phyloP scores from a whole-genome alignment of 2,888 invertebrate genomes.

The Limnephilus rhombicus region DNA sequence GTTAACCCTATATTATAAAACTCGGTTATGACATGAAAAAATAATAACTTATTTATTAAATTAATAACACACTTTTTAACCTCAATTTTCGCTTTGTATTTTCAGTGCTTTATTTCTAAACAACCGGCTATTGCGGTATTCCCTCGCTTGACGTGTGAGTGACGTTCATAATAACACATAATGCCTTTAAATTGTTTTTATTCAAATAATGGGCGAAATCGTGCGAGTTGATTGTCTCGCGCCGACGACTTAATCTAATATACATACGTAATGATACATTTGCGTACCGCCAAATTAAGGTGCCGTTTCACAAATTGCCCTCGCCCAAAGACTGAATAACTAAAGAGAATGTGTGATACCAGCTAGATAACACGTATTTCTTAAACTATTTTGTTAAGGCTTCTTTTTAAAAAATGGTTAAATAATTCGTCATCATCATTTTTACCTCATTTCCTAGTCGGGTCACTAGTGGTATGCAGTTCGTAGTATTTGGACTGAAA shows the following conservation, averaged over 20 bases:
- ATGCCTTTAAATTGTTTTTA: conserved; percentile 23
- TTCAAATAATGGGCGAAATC: conserved; percentile 3
- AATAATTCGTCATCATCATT: too few relatives aligned
- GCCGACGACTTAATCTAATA: conserved; percentile 63
- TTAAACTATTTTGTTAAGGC: too few relatives aligned
- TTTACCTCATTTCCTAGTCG: too few relatives aligned
- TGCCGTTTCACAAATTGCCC: conserved; percentile 61
- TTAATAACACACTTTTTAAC: neutral
- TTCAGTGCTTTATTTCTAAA: neutral
- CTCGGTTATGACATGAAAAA: neutral
- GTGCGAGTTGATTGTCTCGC: conserved; percentile 48
- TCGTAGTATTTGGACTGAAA: too few relatives aligned
- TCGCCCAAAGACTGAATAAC: neutral
- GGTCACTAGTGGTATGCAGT: too few relatives aligned
- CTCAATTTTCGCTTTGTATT: neutral
- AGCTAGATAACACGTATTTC: too few relatives aligned
- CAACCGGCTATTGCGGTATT: neutral
- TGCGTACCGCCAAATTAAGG: conserved; percentile 53
- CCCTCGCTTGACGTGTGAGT: conserved; percentile 3
- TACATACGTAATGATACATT: conserved; percentile 62
- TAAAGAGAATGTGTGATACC: neutral
- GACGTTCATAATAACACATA: conserved; percentile 23
- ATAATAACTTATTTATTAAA: neutral
- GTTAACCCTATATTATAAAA: neutral
- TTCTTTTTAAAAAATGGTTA: too few relatives aligned